Percentiles rank a stretch among this genome's conserved stretches.
These are phyloP conservation scores for Drosophila trichaetosa DNA, from an alignment of 2,888 invertebrate species.

Conservation along the genomic window DNA sequence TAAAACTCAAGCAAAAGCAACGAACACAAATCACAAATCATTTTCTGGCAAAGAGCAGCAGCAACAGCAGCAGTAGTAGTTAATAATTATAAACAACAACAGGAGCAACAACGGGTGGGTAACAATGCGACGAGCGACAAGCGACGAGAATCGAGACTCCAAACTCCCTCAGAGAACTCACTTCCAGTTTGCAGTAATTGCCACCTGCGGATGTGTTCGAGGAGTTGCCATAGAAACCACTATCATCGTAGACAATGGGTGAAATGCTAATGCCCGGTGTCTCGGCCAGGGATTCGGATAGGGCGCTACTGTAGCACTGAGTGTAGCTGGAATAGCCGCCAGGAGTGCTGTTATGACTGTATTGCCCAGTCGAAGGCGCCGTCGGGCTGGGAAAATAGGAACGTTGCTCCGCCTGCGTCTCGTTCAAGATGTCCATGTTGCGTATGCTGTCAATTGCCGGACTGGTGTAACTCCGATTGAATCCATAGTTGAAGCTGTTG, in stretches of 20 bases:
- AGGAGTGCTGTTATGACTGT: conserved; percentile 42
- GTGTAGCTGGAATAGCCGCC: conserved; percentile 56
- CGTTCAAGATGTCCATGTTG: conserved; percentile 65
- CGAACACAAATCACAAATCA: conserved; percentile 45
- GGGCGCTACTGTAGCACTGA: conserved; percentile 72
- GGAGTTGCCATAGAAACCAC: conserved; percentile 25
- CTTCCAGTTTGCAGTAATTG: conserved; percentile 78
- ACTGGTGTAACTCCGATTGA: conserved; percentile 44
- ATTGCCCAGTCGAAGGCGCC: conserved; percentile 44
- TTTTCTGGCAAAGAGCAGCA: conserved; percentile 36
- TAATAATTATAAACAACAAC: conserved; percentile 7
- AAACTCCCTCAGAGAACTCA: conserved; percentile 66
- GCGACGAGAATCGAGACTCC: conserved; percentile 2
- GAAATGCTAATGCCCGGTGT: conserved; percentile 81
- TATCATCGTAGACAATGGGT: conserved; percentile 53
- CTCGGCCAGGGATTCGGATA: conserved; percentile 78
- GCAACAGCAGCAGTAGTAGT: conserved; percentile 6
- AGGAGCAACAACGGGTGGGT: conserved; percentile 1
- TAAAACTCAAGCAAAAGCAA: conserved; percentile 51
- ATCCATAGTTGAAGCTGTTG: conserved; percentile 33
- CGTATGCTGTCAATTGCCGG: conserved; percentile 74
- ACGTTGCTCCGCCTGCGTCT: conserved; percentile 34
- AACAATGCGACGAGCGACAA: not conserved
- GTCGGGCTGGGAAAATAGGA: conserved; percentile 58
- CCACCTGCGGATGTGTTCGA: conserved; percentile 27